These are phyloP conservation scores for Hirtodrosophila trivittata DNA, from an alignment of 2,888 invertebrate species.

Conservation along the genomic window DNA sequence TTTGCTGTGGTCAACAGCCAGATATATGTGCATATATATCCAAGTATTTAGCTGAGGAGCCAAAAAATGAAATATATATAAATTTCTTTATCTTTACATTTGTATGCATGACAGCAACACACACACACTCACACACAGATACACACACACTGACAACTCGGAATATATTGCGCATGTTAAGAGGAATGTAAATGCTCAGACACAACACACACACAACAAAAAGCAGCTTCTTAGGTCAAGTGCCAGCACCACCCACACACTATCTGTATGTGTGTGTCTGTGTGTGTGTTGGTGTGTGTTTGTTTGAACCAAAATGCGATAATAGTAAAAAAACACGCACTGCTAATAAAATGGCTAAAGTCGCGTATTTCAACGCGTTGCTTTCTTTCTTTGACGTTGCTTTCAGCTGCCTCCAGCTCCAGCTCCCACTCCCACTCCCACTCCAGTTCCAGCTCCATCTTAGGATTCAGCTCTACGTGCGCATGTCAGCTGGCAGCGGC, in stretches of 20 bases:
- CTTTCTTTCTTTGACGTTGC: slow-evolving; percentile 23
- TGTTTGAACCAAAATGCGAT: slow-evolving; percentile 49
- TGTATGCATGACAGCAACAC: slow-evolving; percentile 64
- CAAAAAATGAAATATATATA: slow-evolving; percentile 24
- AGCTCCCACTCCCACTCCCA: not conserved
- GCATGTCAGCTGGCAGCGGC: slow-evolving; percentile 74
- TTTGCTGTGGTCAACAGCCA: slow-evolving; percentile 45
- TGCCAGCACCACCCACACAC: slow-evolving; percentile 27
- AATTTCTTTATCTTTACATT: slow-evolving; percentile 69
- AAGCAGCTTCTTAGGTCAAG: slow-evolving; percentile 61
- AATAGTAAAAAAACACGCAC: slow-evolving; percentile 78
- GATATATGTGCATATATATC: slow-evolving; percentile 14
- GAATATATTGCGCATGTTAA: slow-evolving; percentile 74
- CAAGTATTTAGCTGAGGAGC: slow-evolving; percentile 25
- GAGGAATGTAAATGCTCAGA: slow-evolving; percentile 67
- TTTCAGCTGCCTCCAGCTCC: slow-evolving; percentile 5
- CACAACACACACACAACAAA: slow-evolving; percentile 31
- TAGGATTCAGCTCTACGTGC: slow-evolving; percentile 54
- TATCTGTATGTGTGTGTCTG: slow-evolving; percentile 1
- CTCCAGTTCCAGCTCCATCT: not conserved
- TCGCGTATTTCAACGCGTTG: slow-evolving; percentile 65
- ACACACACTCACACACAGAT: slow-evolving; percentile 16
- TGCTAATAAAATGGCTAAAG: slow-evolving; percentile 74
- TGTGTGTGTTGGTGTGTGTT: slow-evolving; percentile 6
- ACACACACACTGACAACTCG: slow-evolving; percentile 42